A percentile compares a stretch with the other conserved stretches of the same genome.
Evolutionary conservation across 2,797 vertebrate genomes (phyloP).

Genomic region (Catharus ustulatus): DNA sequence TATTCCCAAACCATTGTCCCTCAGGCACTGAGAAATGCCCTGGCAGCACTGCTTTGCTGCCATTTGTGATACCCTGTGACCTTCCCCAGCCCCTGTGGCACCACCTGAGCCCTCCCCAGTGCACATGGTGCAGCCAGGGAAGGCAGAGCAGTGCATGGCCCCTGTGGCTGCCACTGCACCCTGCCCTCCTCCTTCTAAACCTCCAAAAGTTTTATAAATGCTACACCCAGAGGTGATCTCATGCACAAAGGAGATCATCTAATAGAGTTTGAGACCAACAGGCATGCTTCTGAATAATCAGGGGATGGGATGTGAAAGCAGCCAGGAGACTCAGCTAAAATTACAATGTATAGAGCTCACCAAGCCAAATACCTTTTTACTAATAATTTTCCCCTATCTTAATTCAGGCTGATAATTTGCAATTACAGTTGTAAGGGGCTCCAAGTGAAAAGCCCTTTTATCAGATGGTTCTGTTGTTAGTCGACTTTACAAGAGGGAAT

Average conservation of each 20-base stretch:
- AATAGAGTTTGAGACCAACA: background rate
- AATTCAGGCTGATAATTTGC: slow-evolving; percentile 62
- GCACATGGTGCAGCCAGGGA: background rate
- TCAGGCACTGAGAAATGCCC: background rate
- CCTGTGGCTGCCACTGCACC: fast-evolving
- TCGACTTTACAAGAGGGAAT: slow-evolving; percentile 38
- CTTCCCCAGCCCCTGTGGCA: background rate
- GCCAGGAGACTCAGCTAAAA: slow-evolving; percentile 8
- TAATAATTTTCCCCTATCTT: slow-evolving; percentile 36
- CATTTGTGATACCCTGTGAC: background rate
- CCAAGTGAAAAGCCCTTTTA: slow-evolving; percentile 50
- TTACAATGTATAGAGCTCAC: background rate
- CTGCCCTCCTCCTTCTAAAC: background rate
- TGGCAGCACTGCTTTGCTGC: background rate
- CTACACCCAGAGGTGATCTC: background rate
- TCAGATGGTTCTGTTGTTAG: slow-evolving; percentile 58
- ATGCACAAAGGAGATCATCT: background rate
- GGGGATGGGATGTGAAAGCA: background rate
- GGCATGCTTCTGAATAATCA: slow-evolving; percentile 17
- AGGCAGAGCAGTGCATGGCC: fast-evolving
- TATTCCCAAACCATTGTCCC: fast-evolving
- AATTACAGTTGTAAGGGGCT: slow-evolving; percentile 44
- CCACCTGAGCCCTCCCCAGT: background rate
- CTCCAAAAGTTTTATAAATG: background rate
- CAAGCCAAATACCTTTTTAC: slow-evolving; percentile 51